Conservation (phyloP, 2,113 vertebrate genomes). For the Galemys pyrenaicus region DNA sequence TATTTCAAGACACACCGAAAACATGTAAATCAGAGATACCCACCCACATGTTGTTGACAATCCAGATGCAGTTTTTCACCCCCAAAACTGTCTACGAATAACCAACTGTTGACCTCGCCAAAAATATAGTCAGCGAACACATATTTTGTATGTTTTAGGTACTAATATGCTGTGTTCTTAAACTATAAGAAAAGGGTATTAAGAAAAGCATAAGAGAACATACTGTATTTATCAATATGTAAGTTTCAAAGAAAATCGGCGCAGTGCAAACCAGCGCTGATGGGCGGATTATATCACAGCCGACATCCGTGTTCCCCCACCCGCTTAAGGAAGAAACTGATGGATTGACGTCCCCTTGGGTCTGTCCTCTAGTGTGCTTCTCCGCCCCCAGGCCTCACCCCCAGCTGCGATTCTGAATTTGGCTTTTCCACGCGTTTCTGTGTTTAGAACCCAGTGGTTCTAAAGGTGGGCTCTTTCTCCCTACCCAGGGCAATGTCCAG, state of each 20-base stretch:
- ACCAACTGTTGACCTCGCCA: no score
- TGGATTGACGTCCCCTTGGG: not conserved
- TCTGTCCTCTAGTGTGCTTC: not conserved
- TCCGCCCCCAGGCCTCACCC: not conserved
- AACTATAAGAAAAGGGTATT: no score
- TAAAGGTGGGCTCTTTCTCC: not conserved
- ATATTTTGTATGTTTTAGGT: no score
- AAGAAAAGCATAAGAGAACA: no score
- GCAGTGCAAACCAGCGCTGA: no score
- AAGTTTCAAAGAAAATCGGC: no score
- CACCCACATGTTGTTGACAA: not conserved
- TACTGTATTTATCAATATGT: no score
- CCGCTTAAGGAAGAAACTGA: not conserved
- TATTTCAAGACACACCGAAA: not conserved
- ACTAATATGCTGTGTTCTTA: no score
- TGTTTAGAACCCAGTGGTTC: not conserved
- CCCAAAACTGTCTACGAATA: no score
- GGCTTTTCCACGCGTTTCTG: not conserved
- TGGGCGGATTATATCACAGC: no score
- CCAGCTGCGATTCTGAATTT: not conserved
- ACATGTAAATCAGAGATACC: not conserved
- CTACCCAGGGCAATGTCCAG: not conserved
- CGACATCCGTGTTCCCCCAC: not conserved
- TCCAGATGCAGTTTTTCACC: not conserved
- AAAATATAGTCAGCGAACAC: no score